Conservation (phyloP, 2,797 vertebrate genomes). For the Telmatherina bonti region DNA sequence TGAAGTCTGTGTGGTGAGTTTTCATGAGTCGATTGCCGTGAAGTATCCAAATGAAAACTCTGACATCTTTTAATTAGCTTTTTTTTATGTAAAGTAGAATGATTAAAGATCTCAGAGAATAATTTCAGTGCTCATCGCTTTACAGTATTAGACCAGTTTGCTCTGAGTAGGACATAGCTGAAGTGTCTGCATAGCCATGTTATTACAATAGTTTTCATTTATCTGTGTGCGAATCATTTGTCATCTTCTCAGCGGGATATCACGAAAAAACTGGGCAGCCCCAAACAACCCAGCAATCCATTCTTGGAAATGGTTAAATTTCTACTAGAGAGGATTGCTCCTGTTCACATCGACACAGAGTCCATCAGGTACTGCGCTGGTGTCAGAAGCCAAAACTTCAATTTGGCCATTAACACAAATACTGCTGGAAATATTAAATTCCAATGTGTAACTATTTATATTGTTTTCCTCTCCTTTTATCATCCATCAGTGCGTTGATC, state of each 20-base stretch:
- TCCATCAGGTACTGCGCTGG: slow-evolving; percentile 87
- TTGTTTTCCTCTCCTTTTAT: neutral
- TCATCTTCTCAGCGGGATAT: slow-evolving; percentile 89
- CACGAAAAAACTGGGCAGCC: slow-evolving; percentile 96
- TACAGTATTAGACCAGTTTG: neutral
- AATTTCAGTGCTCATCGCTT: too few species aligned
- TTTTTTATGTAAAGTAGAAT: neutral
- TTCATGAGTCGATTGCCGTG: neutral
- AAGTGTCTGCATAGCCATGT: neutral
- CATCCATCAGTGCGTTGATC: slow-evolving; percentile 89
- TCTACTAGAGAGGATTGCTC: slow-evolving; percentile 95
- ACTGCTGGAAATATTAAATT: neutral
- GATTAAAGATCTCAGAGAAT: neutral
- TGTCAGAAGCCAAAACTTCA: neutral
- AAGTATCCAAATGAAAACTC: neutral
- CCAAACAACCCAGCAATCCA: slow-evolving; percentile 98
- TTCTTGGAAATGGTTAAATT: slow-evolving; percentile 99
- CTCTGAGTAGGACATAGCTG: neutral
- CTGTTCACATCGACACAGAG: slow-evolving; percentile 97
- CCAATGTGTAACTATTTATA: neutral
- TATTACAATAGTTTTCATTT: neutral
- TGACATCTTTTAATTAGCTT: neutral
- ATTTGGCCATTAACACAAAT: neutral
- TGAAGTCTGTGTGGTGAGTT: slow-evolving; percentile 96
- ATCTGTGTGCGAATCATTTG: neutral